Conservation (phyloP, 2,888 invertebrate species). For the Troilus luridus region DNA sequence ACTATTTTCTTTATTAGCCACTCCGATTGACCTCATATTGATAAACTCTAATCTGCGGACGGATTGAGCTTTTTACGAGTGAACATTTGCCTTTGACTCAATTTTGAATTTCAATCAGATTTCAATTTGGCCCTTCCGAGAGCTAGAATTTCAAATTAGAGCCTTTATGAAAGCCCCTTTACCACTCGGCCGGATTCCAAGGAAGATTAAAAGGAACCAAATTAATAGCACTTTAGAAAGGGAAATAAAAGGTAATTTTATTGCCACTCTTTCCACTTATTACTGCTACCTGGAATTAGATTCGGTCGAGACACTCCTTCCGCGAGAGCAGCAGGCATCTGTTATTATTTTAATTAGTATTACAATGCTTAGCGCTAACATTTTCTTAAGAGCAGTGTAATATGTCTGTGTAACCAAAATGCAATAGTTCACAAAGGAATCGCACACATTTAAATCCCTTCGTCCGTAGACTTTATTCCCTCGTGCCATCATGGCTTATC, state of each 20-base stretch:
- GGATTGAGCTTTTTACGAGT: neutral
- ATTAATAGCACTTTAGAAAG: neutral
- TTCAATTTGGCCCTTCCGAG: neutral
- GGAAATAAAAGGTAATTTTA: neutral
- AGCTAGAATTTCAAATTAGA: constrained; percentile 25
- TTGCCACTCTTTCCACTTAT: neutral
- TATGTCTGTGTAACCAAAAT: too few relatives aligned
- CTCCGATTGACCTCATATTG: too few relatives aligned
- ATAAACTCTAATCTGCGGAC: too few relatives aligned
- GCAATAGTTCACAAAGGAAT: too few relatives aligned
- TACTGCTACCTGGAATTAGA: neutral
- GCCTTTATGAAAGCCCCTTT: constrained; percentile 6
- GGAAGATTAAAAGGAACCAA: constrained; percentile 2
- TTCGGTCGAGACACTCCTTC: neutral
- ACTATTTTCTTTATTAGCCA: too few relatives aligned
- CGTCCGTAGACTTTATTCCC: too few relatives aligned
- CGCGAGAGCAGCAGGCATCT: neutral
- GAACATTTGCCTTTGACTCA: neutral
- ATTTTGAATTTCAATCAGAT: neutral
- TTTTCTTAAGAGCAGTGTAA: too few relatives aligned
- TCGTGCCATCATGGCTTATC: too few relatives aligned
- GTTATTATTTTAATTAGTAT: neutral
- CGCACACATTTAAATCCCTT: too few relatives aligned
- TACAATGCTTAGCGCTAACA: too few relatives aligned
- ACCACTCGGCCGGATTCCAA: neutral